phyloP scores from a whole-genome alignment of 2,113 vertebrate genomes.

The Mustelus asterias region DNA sequence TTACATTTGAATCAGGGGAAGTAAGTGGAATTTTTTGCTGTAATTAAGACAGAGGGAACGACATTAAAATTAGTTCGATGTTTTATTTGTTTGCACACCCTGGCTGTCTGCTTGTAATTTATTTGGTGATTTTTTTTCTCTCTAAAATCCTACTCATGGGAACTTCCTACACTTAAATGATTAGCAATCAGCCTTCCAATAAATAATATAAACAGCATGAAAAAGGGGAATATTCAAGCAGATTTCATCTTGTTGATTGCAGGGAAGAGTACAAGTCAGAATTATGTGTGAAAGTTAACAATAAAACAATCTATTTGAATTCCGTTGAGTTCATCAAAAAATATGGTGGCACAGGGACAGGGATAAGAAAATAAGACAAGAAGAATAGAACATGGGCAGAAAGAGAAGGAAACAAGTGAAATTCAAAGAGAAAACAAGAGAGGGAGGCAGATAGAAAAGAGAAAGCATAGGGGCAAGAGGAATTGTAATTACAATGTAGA shows the following conservation, averaged over 20 bases:
- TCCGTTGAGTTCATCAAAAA: background rate
- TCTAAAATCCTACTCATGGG: constrained; percentile 5
- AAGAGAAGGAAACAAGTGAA: background rate
- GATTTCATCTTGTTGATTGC: constrained; percentile 23
- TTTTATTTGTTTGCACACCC: constrained; percentile 31
- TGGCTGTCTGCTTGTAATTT: constrained; percentile 26
- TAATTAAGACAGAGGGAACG: constrained; percentile 28
- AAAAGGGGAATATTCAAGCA: background rate
- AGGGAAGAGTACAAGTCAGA: constrained; percentile 26
- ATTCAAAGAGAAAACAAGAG: background rate
- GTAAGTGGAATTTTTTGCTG: constrained; percentile 47
- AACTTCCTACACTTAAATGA: constrained; percentile 21
- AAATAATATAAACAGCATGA: constrained; percentile 34
- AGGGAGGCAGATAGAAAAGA: background rate
- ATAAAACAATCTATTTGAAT: background rate
- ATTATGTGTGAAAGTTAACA: background rate
- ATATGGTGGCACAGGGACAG: background rate
- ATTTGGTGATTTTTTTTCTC: constrained; percentile 1
- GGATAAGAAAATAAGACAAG: background rate
- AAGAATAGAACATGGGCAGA: background rate
- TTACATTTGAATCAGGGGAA: constrained; percentile 53
- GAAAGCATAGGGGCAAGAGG: background rate
- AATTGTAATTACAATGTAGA: background rate
- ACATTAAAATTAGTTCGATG: constrained; percentile 26
- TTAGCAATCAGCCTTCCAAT: constrained; percentile 22